Base-by-base conservation (phyloP, 2,888 invertebrate genomes). In the Brassicogethes aeneus region DNA sequence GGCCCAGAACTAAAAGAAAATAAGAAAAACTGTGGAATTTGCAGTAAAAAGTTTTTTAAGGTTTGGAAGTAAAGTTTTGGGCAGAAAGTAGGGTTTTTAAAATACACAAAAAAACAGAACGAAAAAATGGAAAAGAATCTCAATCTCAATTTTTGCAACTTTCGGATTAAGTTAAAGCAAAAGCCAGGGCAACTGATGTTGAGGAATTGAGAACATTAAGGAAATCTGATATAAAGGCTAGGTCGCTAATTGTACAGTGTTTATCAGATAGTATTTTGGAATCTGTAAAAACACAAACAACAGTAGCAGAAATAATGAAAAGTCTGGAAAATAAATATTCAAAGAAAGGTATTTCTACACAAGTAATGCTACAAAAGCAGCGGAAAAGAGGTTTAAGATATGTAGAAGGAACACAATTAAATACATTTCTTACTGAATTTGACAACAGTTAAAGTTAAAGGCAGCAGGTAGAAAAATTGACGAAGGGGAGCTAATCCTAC, bases 191-290 rank as follows among this genome's bases (percentile, higher is more conserved):
- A 23, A 23, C 10, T 23, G 7, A 23, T 23, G 23, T 7, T 7
- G 10, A 23, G 7, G 36, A 40, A 34, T 30, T 37, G 23, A 14
- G 13, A n/a, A 17, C 8, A 29, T 41, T 32, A 16, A 46, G 36
- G 17, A 44, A 42, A 17, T n/a, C 40, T 16, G 41, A 44, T 23
- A 32, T 38, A 8, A 46, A 44, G 29, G 46, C 44, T 15, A 35
- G 42, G 32, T 40, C 41, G 12, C 36, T 44, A n/a, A 35, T 43
- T 13, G 40, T 40, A 13, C 43, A 46, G 31, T 44, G 42, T 17
- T 17, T 44, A 37, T 32, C 46, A 2, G 44, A 46, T 29, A 43
- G 43, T 31, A 38, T 46, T 15, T 33, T 46, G 37, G 43, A 46
- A 37, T 33, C 36, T 3, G 15, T 44, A 5, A 46, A 42, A 30